Evolutionary conservation across 2,888 invertebrate species (phyloP), one percentile per base, ranked within the genome.

Genomic region (Drosophila gaucha): DNA sequence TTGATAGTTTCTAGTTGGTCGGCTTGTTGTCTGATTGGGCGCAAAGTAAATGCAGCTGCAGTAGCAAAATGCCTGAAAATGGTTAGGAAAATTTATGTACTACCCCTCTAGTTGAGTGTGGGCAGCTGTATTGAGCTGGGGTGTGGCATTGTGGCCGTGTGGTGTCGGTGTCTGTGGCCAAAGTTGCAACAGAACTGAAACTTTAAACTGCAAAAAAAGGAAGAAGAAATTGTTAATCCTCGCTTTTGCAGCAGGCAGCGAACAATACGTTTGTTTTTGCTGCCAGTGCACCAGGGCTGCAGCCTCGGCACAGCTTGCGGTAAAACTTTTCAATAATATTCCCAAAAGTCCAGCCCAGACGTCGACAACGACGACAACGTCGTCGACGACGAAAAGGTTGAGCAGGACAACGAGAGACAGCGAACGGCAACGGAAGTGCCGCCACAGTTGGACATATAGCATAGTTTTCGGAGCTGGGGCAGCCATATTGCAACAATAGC

Each of bases 161-260:
- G 63, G 46, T 46, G 46, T 46, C 46, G 18, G 57, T 80, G 74
- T 68, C 78, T 70, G 87, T 77, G 80, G 85, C 74, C 74, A 85
- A 87, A 82, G 86, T 82, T 87, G 88, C 86, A 70, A 82, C 82
- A 87, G 74, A 82, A 86, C 80, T 80, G 67, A 86, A 82, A 82
- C 88, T 82, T 85, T 87, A 49, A 41, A 67, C 72, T 85, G 54
- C 33, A 10, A 30, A 12, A 22, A 20, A 22, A 28, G 6, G 2
- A 35, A 35, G 36, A 30, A 36, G 36, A 22, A 31, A 46, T 38
- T 60, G 30, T 65, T 75, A 70, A 70, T 79, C 54, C 65, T 64
- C 59, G 41, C 49, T 62, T 74, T 62, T 51, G 63, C 71, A 75
- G 72, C 58, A 70, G 43, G 54, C 33, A 58, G 63, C 57, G 68